These are phyloP conservation scores for Lophura swinhoii DNA, from an alignment of 2,797 vertebrate genomes.

Conservation along the genomic window DNA sequence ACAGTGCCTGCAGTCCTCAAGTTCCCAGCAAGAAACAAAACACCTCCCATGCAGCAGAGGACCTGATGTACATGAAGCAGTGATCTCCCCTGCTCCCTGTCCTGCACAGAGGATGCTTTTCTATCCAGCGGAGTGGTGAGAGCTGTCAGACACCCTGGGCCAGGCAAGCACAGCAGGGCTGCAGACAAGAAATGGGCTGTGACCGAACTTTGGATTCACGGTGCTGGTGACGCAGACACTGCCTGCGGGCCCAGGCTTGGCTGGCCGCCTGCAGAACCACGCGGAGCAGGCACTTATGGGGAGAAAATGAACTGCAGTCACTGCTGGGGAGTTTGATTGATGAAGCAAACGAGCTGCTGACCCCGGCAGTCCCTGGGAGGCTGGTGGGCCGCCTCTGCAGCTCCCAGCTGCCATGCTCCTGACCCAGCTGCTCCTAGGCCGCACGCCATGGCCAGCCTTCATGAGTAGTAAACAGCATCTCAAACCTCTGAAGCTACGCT, in stretches of 20 bases:
- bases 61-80: rapidly evolving
- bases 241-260: neutral
- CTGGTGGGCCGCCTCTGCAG: rapidly evolving
- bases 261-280: neutral
- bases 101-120: neutral
- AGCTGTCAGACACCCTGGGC: neutral
- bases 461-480: neutral
- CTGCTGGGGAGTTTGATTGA: neutral
- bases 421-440: neutral
- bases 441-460: rapidly evolving
- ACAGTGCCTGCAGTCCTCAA: neutral
- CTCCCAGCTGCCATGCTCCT: neutral
- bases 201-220: rapidly evolving
- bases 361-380: neutral
- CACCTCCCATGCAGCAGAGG: neutral
- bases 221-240: neutral
- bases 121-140: neutral
- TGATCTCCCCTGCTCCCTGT: neutral
- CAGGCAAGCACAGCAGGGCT: neutral
- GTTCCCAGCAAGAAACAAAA: rapidly evolving
- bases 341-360: neutral
- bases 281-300: rapidly evolving
- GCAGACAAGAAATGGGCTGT: neutral
- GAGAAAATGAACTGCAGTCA: neutral
- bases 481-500: neutral